These are phyloP conservation scores for Carettochelys insculpta DNA, from an alignment of 2,113 vertebrate genomes.

Conservation along the genomic window DNA sequence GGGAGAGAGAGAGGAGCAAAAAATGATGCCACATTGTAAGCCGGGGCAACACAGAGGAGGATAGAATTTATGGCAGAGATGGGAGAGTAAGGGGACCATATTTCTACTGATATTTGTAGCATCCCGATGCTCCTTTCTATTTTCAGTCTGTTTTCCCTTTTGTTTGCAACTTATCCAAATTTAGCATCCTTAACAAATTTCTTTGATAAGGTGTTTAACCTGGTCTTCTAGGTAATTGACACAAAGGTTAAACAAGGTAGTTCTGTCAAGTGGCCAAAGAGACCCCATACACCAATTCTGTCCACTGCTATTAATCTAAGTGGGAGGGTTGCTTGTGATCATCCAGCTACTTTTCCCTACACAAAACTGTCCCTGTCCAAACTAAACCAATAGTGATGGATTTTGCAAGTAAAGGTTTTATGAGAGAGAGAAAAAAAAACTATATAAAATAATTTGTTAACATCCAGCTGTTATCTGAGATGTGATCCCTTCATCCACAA, in stretches of 20 bases:
- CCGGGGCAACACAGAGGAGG: neutral
- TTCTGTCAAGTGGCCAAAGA: neutral
- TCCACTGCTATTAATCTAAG: neutral
- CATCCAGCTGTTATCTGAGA: neutral
- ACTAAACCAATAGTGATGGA: neutral
- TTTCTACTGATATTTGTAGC: neutral
- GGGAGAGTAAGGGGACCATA: neutral
- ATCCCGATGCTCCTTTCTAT: neutral
- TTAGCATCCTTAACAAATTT: neutral
- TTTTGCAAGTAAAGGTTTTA: neutral
- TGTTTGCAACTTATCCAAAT: neutral
- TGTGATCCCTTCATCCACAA: neutral
- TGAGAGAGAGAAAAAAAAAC: too few relatives aligned
- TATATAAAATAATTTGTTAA: neutral
- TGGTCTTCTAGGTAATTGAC: neutral
- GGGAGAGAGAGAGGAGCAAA: neutral
- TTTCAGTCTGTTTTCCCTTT: neutral
- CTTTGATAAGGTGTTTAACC: rapidly evolving
- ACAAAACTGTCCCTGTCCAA: neutral
- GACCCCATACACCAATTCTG: neutral
- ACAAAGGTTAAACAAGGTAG: neutral
- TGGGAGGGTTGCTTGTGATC: neutral
- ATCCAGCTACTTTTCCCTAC: neutral
- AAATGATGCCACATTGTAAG: neutral
- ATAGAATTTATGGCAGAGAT: neutral